phyloP scores from a whole-genome alignment of 2,113 vertebrate species.

The Nothobranchius furzeri region DNA sequence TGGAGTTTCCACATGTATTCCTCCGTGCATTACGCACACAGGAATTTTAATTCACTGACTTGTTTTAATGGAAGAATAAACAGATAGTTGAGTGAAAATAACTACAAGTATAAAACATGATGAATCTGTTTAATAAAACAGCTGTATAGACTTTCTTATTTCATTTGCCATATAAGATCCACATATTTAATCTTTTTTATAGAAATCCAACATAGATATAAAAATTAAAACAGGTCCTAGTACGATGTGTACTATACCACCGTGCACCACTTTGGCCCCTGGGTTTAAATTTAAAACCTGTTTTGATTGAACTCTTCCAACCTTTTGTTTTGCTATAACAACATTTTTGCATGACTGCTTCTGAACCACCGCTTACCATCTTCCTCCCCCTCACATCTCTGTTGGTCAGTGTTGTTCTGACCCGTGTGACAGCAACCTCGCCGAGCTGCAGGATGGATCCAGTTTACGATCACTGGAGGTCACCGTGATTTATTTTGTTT shows the following conservation, averaged over 20 bases:
- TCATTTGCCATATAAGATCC: slow-evolving; percentile 1
- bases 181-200: background rate
- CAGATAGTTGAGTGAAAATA: background rate
- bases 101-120: slow-evolving; percentile 8
- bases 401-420: slow-evolving; percentile 40
- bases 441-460: slow-evolving; percentile 36
- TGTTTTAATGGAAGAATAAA: slow-evolving; percentile 14
- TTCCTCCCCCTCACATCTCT: slow-evolving; percentile 36
- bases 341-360: slow-evolving; percentile 8
- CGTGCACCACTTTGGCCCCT: background rate
- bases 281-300: slow-evolving; percentile 2
- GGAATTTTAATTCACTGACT: slow-evolving; percentile 9
- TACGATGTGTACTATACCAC: too few species aligned
- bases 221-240: too few species aligned
- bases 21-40: background rate
- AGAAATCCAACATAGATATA: too few species aligned
- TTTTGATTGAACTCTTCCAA: background rate
- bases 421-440: slow-evolving; percentile 24
- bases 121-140: background rate
- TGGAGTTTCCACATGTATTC: slow-evolving; percentile 17
- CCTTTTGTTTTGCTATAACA: slow-evolving; percentile 27
- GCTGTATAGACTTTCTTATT: slow-evolving; percentile 6
- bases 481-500: slow-evolving; percentile 50
- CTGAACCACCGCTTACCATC: slow-evolving; percentile 22
- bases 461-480: slow-evolving; percentile 22